These are phyloP conservation scores for Varanus komodoensis DNA, from an alignment of 2,113 vertebrate species.

Conservation along the genomic window DNA sequence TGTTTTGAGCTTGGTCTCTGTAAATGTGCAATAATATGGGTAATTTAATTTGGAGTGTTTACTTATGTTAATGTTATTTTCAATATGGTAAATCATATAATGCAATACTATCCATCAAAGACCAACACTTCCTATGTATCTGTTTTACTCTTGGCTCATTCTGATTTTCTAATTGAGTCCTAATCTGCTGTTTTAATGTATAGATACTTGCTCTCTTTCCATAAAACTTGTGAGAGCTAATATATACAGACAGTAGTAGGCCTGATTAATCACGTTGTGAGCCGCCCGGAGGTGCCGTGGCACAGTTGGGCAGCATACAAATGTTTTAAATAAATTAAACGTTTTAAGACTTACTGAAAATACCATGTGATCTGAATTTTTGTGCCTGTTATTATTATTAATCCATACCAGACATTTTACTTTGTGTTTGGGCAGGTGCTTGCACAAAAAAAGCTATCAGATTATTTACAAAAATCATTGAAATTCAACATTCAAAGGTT, in stretches of 20 bases:
- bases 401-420: neutral
- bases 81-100: neutral
- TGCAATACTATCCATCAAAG: neutral
- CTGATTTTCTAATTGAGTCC: neutral
- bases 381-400: neutral
- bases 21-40: neutral
- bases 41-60: constrained; percentile 18
- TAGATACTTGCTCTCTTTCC: neutral
- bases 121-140: neutral
- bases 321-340: too few relatives aligned
- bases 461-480: neutral
- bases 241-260: neutral
- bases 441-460: neutral
- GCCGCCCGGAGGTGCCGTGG: too few relatives aligned
- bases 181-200: neutral
- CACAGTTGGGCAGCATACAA: too few relatives aligned
- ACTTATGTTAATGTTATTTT: neutral
- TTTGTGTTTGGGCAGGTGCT: neutral
- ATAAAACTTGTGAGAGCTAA: neutral
- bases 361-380: neutral
- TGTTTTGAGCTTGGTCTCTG: neutral
- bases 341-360: neutral
- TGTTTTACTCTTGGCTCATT: neutral
- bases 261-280: neutral
- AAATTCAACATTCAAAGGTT: neutral